Percentiles rank a stretch among this genome's conserved stretches.
Evolutionary conservation across 2,797 vertebrate genomes (phyloP).

Genomic region (Macropodus opercularis): DNA sequence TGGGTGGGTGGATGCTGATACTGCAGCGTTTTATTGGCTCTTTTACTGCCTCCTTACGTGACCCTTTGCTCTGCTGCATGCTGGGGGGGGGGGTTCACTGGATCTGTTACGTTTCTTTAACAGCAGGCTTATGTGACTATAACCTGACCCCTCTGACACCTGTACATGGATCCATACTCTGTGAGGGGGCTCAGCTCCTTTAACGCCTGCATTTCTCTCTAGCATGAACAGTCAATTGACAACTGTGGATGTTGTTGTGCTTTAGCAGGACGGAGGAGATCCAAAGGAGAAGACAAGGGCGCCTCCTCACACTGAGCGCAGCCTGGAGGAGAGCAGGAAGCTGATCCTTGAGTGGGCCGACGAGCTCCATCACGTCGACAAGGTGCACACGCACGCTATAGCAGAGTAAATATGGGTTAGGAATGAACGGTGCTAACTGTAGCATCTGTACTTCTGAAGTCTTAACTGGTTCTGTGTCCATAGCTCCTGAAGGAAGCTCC

Average conservation of each 20-base stretch:
- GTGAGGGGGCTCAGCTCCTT: too few species aligned
- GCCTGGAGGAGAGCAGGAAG: conserved; percentile 80
- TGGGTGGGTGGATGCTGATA: conserved; percentile 12
- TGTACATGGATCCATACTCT: too few species aligned
- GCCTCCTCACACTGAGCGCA: conserved; percentile 61
- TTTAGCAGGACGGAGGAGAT: conserved; percentile 22
- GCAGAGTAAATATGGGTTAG: neutral
- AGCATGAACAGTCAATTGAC: too few species aligned
- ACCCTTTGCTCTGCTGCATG: neutral
- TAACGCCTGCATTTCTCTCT: too few species aligned
- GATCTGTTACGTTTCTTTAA: too few species aligned
- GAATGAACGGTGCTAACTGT: neutral
- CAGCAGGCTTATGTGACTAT: too few species aligned
- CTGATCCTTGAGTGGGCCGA: conserved; percentile 81
- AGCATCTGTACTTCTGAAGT: neutral
- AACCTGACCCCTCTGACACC: neutral
- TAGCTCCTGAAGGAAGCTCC: conserved; percentile 64
- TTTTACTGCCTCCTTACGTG: conserved; percentile 15
- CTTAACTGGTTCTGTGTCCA: neutral
- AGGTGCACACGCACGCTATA: conserved; percentile 42
- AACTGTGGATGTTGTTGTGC: too few species aligned
- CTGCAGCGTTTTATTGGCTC: neutral
- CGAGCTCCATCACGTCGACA: conserved; percentile 76
- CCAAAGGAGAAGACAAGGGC: conserved; percentile 35
- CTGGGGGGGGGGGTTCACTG: too few species aligned